phyloP scores from a whole-genome alignment of 2,888 invertebrate species.

The Trissoscelio sp. region DNA sequence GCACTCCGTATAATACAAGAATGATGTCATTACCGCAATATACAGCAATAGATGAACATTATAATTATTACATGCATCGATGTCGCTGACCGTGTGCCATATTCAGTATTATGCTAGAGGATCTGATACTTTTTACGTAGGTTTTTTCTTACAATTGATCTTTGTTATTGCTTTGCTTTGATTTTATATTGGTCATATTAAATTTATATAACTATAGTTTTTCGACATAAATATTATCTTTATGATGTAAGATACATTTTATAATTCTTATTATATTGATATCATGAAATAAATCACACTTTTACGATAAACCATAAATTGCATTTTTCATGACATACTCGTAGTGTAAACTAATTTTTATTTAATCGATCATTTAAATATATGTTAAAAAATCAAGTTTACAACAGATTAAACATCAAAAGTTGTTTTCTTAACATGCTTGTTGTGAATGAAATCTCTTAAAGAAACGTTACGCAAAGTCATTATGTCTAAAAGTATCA shows the following conservation, averaged over 20 bases:
- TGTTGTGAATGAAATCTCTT: conserved; percentile 3
- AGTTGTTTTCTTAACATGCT: background rate
- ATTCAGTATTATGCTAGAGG: conserved; percentile 48
- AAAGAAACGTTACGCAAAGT: background rate
- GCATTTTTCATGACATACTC: background rate
- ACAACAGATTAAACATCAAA: background rate
- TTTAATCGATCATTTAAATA: background rate
- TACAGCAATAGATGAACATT: conserved; percentile 54
- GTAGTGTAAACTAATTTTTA: background rate
- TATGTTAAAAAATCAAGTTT: background rate
- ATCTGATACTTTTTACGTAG: conserved; percentile 50
- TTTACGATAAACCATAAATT: conserved; percentile 4
- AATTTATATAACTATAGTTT: conserved; percentile 6
- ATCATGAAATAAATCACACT: background rate
- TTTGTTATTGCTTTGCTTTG: conserved; percentile 12
- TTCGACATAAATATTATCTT: background rate
- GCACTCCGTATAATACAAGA: conserved; percentile 54
- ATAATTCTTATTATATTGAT: background rate
- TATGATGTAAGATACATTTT: background rate
- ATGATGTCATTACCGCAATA: conserved; percentile 66
- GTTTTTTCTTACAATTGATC: conserved; percentile 41
- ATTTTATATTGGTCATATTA: background rate
- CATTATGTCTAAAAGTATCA: conserved; percentile 19
- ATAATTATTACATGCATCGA: conserved; percentile 67
- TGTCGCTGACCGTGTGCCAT: conserved; percentile 69